Conservation (phyloP, 2,113 vertebrate genomes). For the Eulemur macaco region DNA sequence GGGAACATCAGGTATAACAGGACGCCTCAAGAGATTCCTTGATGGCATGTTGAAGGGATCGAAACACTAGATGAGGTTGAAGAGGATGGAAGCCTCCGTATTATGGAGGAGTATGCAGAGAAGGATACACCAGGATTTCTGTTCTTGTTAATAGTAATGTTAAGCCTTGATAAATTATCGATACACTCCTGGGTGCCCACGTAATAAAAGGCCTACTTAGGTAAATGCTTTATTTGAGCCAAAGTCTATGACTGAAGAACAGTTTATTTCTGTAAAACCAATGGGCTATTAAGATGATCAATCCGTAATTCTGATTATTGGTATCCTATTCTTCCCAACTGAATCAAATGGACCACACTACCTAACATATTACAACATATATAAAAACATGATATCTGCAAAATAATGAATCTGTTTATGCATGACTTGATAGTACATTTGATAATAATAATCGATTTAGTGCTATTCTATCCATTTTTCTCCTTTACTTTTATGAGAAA, state of each 20-base stretch:
- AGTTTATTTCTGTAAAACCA: background rate
- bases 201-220: background rate
- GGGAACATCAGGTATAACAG: background rate
- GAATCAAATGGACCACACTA: background rate
- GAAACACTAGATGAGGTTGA: background rate
- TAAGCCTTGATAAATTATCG: background rate
- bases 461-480: background rate
- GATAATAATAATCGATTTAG: constrained; percentile 11
- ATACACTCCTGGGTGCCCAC: background rate
- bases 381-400: background rate
- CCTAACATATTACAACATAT: background rate
- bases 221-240: background rate
- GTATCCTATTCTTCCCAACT: background rate
- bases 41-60: background rate
- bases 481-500: background rate
- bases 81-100: background rate
- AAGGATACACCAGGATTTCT: background rate
- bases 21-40: background rate
- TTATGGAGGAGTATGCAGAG: background rate
- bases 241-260: background rate
- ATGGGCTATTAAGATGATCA: background rate
- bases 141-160: background rate
- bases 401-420: background rate
- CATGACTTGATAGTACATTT: background rate
- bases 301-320: background rate